Base-by-base conservation (phyloP, 2,888 invertebrate species). In the Tribolium freemani region DNA sequence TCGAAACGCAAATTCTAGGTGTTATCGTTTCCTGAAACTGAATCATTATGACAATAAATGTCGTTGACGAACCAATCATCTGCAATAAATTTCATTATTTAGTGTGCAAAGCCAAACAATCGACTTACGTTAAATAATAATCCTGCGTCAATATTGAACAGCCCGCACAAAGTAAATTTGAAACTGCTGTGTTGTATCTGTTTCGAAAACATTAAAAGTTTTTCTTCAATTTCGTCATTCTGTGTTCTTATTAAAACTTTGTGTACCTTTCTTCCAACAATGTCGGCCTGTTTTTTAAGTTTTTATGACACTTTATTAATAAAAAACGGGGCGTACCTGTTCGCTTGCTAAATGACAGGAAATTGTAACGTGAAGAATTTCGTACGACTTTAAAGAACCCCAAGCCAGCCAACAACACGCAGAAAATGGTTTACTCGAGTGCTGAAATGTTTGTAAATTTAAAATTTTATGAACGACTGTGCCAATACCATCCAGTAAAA, bases 11-110 rank as follows among this genome's bases (percentile, higher is more conserved):
- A 20, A 10, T 48, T 10, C 64, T 48, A n/a, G 71, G 71, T 9
- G 71, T 56, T n/a, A 57, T 68, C 13, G 72, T 48, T 26, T 84
- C 85, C 80, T 87, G 86, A 58, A 87, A 87, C 75, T 86, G 86
- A 54, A 86, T 82, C 30, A 86, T 78, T 69, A 86, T 86, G 9
- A 86, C 86, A 3, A 86, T 81, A 75, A 86, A 86, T 6, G 86
- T 86, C 1, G 86, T 85, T 0, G 85, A 85, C 3, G 83, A 83
- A 0, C 84, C 85, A 2, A 84, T 82, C 63, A 85, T 85, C 85
- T 85, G 67, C 57, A 80, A 69, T 80, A n/a, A 57, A 45, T 4
- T 48, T 48, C 48, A 48, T 11, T 10, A 11, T 48, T 48, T 13
- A 11, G 6, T 11, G 6, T 16, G 2, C 11, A 48, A 48, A 48